A percentile compares a stretch with the other conserved stretches of the same genome.
These are phyloP conservation scores for Linurgus olivaceus DNA, from an alignment of 2,797 vertebrate species.

Conservation along the genomic window DNA sequence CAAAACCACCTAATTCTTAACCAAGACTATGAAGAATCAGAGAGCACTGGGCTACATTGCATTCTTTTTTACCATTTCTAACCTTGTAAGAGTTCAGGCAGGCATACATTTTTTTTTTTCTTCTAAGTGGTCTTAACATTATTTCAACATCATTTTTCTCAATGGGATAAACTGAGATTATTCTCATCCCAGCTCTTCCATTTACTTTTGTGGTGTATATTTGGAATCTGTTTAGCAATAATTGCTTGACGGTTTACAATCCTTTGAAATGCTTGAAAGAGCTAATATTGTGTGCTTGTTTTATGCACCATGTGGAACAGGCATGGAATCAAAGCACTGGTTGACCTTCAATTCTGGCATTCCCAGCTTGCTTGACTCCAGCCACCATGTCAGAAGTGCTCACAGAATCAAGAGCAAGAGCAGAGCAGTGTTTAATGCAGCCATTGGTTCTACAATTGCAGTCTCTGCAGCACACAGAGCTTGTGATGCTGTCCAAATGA, in stretches of 20 bases:
- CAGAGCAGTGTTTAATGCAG: not conserved
- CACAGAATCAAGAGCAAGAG: not conserved
- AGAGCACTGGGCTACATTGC: not conserved
- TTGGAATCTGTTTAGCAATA: constrained; percentile 3
- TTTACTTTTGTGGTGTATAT: not conserved
- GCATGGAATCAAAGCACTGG: constrained; percentile 5
- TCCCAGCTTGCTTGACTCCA: constrained; percentile 33
- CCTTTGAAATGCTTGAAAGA: constrained; percentile 36
- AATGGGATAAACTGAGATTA: not conserved
- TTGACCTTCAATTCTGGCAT: not conserved
- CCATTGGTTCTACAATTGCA: not conserved
- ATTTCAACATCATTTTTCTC: not conserved
- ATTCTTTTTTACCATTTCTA: not conserved
- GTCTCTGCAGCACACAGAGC: not conserved
- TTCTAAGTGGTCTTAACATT: not conserved
- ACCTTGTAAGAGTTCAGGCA: not conserved
- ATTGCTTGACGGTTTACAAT: not conserved
- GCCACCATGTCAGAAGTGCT: not conserved
- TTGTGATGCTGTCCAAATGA: constrained; percentile 12
- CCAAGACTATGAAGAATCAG: not conserved
- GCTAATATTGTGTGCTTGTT: not conserved
- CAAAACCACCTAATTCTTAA: not conserved
- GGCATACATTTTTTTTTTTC: not conserved
- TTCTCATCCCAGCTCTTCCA: not conserved
- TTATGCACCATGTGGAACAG: constrained; percentile 1